Conservation (phyloP, 2,797 vertebrate genomes). For the Mustela erminea region DNA sequence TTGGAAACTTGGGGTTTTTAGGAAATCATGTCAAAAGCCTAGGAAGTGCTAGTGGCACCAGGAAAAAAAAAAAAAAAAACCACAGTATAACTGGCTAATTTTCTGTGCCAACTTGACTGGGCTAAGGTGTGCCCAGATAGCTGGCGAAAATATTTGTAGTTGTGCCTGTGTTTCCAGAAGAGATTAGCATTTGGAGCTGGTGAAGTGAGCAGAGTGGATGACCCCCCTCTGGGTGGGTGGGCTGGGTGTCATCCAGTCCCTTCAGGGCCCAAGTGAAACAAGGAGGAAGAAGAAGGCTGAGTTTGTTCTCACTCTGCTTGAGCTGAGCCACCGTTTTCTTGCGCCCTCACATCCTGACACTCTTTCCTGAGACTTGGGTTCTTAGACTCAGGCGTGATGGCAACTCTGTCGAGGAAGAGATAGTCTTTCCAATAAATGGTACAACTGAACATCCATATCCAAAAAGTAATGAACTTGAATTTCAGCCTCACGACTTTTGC, state of each 20-base stretch:
- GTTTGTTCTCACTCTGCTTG: background rate
- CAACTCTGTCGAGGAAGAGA: background rate
- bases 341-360: background rate
- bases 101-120: background rate
- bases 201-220: background rate
- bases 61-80: slow-evolving; percentile 48
- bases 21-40: background rate
- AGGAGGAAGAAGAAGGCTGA: background rate
- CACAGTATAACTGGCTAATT: background rate
- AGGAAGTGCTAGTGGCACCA: background rate
- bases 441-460: background rate
- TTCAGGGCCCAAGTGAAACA: background rate
- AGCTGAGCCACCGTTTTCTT: background rate
- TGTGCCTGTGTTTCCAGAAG: background rate
- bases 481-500: background rate
- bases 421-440: background rate
- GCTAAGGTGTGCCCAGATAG: background rate
- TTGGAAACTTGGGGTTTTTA: background rate
- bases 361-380: background rate
- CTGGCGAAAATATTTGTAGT: background rate
- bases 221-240: background rate
- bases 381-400: background rate
- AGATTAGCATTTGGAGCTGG: background rate
- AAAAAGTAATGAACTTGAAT: background rate
- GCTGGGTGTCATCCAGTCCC: background rate